These are phyloP conservation scores for Caenorhabditis japonica DNA, from an alignment of 2,888 invertebrate species.

Conservation along the genomic window DNA sequence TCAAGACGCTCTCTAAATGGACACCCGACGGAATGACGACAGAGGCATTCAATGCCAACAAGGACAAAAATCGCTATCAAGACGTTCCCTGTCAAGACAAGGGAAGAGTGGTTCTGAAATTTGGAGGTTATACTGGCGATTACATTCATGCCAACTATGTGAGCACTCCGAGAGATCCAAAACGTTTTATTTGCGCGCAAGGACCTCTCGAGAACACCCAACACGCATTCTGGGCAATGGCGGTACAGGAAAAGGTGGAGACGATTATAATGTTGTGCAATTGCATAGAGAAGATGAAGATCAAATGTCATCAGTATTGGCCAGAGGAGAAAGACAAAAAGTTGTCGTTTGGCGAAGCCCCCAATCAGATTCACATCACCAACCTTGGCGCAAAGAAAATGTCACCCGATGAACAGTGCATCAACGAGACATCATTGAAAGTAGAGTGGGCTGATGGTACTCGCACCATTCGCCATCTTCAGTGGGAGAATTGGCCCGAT, in stretches of 20 bases:
- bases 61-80: constrained; percentile 56
- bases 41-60: constrained; percentile 57
- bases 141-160: constrained; percentile 68
- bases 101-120: constrained; percentile 54
- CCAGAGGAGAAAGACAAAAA: constrained; percentile 31
- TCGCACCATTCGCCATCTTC: constrained; percentile 54
- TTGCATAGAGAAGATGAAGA: constrained; percentile 56
- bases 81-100: constrained; percentile 66
- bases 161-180: constrained; percentile 42
- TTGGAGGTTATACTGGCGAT: constrained; percentile 47
- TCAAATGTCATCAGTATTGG: constrained; percentile 56
- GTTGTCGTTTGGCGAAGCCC: constrained; percentile 43
- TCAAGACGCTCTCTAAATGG: constrained; percentile 61
- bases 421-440: constrained; percentile 35
- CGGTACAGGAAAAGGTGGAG: constrained; percentile 47
- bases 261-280: constrained; percentile 64
- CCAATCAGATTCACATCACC: constrained; percentile 32
- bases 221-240: constrained; percentile 56
- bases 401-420: constrained; percentile 33
- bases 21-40: constrained; percentile 62
- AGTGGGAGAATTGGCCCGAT: constrained; percentile 68
- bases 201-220: constrained; percentile 56
- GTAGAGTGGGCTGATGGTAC: constrained; percentile 38
- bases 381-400: constrained; percentile 16
- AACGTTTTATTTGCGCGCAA: constrained; percentile 67